Base-by-base conservation (phyloP, 2,797 vertebrate species). In the Hylomyscus alleni region DNA sequence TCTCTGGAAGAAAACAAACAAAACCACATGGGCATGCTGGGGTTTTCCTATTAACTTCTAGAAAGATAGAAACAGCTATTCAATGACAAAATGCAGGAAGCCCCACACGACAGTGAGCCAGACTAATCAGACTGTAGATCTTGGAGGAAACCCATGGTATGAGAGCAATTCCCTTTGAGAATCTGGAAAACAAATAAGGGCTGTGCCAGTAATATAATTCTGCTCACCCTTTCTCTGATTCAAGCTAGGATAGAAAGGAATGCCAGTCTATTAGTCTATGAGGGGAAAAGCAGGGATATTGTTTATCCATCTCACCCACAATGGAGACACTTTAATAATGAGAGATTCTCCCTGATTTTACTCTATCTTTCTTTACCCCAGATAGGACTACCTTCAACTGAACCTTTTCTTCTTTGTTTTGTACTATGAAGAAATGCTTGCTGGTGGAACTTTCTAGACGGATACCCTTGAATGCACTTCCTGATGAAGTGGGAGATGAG, bases 401-500 rank as follows among this genome's bases (percentile, higher is more conserved):
- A 97, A 97, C 93, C 88, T 95, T 94, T 44, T 75, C 97, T 96
- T 97, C 96, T 62, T 40, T 95, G 90, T 97, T 98, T 98, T 98
- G 86, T 93, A 98, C 97, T 97, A 97, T 95, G 98, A 98, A 97
- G 97, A 98, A 98, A 98, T 97, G 97, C 97, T 97, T 98, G 96
- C 97, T 97, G 86, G 98, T 76, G 93, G 97, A 98, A 98, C 98
- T 98, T 98, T 98, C 97, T 97, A 98, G 97, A 88, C 85, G 90
- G 98, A 98, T 97, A 97, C 98, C 98, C 98, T 98, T 98, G 98
- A 98, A 98, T 98, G 98, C 98, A 98, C 98, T 98, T 99, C 98
- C 97, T 98, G 98, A 98, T 97, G 98, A 98, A 97, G 94, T 85
- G 92, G 95, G 95, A 98, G 98, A 98, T 97, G 98, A 86, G 97